These are phyloP conservation scores for Paramisgurnus dabryanus DNA, from an alignment of 2,113 vertebrate genomes.

Conservation along the genomic window DNA sequence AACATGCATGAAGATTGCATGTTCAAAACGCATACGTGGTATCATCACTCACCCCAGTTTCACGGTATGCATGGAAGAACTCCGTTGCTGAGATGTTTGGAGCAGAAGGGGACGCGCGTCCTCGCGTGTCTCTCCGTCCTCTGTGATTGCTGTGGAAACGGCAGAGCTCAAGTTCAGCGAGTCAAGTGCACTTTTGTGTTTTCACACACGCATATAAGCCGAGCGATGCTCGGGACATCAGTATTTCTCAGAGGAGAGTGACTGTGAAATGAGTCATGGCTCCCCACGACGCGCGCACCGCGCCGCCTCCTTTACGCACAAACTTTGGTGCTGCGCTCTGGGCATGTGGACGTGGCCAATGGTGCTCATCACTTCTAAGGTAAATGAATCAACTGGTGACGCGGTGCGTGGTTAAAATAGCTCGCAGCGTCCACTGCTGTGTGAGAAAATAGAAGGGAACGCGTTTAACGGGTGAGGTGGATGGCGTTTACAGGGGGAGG, in stretches of 20 bases:
- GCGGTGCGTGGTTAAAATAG: neutral
- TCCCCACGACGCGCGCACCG: neutral
- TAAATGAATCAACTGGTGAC: constrained; percentile 18
- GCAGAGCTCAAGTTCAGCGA: neutral
- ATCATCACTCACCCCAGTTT: constrained; percentile 14
- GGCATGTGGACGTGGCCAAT: constrained; percentile 24
- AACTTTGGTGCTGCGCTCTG: constrained; percentile 7
- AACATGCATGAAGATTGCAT: neutral
- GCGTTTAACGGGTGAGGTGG: neutral
- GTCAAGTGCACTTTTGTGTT: constrained; percentile 55
- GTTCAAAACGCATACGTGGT: neutral
- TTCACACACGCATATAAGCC: constrained; percentile 30
- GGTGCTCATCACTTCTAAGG: constrained; percentile 4
- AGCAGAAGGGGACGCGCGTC: neutral
- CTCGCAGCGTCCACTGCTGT: neutral
- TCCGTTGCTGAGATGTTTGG: neutral
- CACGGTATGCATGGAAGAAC: neutral
- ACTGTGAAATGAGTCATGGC: constrained; percentile 60
- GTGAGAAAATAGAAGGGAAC: neutral
- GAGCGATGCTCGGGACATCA: constrained; percentile 57
- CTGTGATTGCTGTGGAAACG: neutral
- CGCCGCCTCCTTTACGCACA: constrained; percentile 41
- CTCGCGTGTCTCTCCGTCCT: neutral
- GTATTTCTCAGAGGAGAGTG: constrained; percentile 55
- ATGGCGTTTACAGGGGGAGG: neutral